Evolutionary conservation across 2,888 invertebrate genomes (phyloP).

Genomic region (Hecatera dysodea): DNA sequence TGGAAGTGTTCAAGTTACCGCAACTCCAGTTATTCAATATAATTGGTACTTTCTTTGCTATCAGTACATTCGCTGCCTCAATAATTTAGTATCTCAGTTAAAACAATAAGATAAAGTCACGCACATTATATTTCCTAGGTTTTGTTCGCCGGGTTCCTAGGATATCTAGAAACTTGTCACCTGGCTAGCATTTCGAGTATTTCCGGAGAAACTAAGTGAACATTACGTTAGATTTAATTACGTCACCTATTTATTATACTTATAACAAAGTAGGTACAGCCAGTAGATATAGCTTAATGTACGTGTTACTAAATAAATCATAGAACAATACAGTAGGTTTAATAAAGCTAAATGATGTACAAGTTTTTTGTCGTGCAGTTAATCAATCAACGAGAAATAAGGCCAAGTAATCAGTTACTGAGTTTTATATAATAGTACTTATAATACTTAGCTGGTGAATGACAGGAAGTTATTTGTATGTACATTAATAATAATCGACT

Average conservation of each 20-base stretch:
- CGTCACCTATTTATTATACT: conserved; percentile 47
- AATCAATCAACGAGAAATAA: conserved; percentile 58
- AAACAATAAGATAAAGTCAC: conserved; percentile 60
- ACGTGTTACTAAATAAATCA: conserved; percentile 29
- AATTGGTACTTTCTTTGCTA: conserved; percentile 42
- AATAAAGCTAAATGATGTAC: conserved; percentile 34
- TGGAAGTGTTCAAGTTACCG: conserved; percentile 7
- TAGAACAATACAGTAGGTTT: conserved; percentile 38
- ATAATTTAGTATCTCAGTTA: conserved; percentile 50
- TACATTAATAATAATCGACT: conserved; percentile 44
- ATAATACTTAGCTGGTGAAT: conserved; percentile 34
- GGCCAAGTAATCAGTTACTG: conserved; percentile 45
- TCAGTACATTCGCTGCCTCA: conserved; percentile 34
- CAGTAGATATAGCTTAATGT: conserved; percentile 8
- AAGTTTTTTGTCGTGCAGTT: conserved; percentile 30
- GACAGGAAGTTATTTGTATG: conserved; percentile 61
- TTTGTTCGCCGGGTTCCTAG: conserved; percentile 51
- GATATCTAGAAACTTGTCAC: conserved; percentile 59
- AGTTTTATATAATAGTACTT: conserved; percentile 54
- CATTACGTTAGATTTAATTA: conserved; percentile 51
- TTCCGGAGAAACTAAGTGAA: conserved; percentile 58
- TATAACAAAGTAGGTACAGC: conserved; percentile 9
- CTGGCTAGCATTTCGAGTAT: conserved; percentile 49
- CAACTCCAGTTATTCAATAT: conserved; percentile 19
- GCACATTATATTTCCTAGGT: conserved; percentile 58